Percentiles rank a stretch among this genome's conserved stretches.
phyloP scores from a whole-genome alignment of 1,140 invertebrate species.

The Magallana angulata region DNA sequence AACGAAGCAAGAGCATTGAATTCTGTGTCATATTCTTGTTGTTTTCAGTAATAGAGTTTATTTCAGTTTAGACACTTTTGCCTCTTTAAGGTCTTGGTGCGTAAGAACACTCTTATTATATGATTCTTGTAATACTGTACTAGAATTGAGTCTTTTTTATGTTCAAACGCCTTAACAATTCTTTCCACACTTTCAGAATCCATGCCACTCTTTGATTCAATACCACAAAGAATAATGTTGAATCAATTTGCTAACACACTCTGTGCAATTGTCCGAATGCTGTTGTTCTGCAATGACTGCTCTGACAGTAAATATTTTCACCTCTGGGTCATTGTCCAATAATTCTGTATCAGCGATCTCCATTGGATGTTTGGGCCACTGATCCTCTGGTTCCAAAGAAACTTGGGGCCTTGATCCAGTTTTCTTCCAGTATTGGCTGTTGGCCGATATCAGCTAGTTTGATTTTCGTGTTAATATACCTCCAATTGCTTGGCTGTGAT shows the following conservation, averaged over 20 bases:
- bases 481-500: slow-evolving; percentile 42
- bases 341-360: background rate
- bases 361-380: too few relatives aligned
- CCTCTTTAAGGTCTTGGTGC: too few relatives aligned
- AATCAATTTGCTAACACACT: background rate
- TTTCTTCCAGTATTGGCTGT: too few relatives aligned
- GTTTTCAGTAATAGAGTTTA: too few relatives aligned
- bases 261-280: background rate
- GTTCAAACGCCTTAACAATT: background rate
- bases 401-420: background rate
- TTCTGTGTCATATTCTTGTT: background rate
- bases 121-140: too few relatives aligned
- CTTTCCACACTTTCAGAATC: background rate
- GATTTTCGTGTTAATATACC: slow-evolving; percentile 48
- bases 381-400: too few relatives aligned
- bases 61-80: too few relatives aligned
- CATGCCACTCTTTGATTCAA: background rate
- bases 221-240: slow-evolving; percentile 1
- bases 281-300: background rate
- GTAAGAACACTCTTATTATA: too few relatives aligned
- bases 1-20: too few relatives aligned
- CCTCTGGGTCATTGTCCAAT: slow-evolving; percentile 40
- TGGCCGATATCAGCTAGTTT: too few relatives aligned
- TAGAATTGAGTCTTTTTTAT: background rate
- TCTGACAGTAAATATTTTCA: slow-evolving; percentile 34